Conservation (phyloP, 37 sponge, comb jelly and placozoan species). For the Haliclona indistincta region DNA sequence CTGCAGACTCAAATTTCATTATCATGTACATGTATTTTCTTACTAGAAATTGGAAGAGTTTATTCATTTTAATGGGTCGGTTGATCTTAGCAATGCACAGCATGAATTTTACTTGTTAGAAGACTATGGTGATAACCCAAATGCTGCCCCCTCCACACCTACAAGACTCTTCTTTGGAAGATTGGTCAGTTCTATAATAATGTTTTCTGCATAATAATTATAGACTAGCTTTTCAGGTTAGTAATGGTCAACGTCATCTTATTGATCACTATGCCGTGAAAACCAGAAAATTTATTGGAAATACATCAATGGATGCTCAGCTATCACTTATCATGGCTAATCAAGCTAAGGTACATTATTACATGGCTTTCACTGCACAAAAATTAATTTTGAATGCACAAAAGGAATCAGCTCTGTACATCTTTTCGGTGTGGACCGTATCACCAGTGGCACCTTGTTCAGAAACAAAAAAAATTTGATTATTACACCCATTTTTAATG, state of each 20-base stretch:
- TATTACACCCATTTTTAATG: too few species aligned
- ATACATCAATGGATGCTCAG: slow-evolving; percentile 95
- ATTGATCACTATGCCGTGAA: slow-evolving; percentile 72
- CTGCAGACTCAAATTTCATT: too few species aligned
- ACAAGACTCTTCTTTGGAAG: slow-evolving; percentile 70
- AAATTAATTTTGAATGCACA: too few species aligned
- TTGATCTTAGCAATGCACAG: slow-evolving; percentile 58
- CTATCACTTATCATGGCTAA: slow-evolving; percentile 96
- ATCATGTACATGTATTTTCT: too few species aligned
- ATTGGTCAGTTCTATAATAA: slow-evolving; percentile 19
- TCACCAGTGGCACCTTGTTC: too few species aligned
- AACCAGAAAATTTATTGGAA: slow-evolving; percentile 86
- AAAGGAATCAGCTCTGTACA: too few species aligned
- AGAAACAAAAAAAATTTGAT: too few species aligned
- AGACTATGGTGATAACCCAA: slow-evolving; percentile 74
- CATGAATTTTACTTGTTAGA: slow-evolving; percentile 65
- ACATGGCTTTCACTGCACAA: not conserved
- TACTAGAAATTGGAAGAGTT: too few species aligned
- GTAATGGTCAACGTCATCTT: slow-evolving; percentile 74
- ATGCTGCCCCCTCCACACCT: slow-evolving; percentile 56
- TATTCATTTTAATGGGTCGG: slow-evolving; percentile 73
- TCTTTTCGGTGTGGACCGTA: too few species aligned
- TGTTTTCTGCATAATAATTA: slow-evolving; percentile 3
- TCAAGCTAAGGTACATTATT: slow-evolving; percentile 68
- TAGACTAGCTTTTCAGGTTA: slow-evolving; percentile 21